Evolutionary conservation across 2,888 invertebrate genomes (phyloP).

Genomic region (Unio pictorum): DNA sequence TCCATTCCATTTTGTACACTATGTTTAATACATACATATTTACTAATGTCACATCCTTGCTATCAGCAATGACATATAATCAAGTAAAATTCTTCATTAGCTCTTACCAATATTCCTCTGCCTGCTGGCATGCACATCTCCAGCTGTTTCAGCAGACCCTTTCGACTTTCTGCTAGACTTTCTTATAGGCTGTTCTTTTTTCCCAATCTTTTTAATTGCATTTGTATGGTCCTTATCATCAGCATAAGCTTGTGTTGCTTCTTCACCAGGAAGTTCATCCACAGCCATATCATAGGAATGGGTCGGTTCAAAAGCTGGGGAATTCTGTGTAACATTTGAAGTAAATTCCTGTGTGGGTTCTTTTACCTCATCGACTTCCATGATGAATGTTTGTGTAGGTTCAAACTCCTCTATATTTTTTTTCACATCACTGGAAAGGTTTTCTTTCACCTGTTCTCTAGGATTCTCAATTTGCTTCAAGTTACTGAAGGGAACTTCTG

Average conservation of each 20-base stretch:
- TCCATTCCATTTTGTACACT: no score
- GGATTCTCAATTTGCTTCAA: neutral
- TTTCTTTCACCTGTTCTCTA: neutral
- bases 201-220: neutral
- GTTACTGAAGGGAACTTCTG: neutral
- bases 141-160: neutral
- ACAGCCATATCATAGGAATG: slow-evolving; percentile 32
- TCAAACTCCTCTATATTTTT: no score
- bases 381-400: no score
- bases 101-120: neutral
- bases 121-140: neutral
- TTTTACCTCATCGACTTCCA: neutral
- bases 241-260: slow-evolving; percentile 21
- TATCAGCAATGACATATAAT: no score
- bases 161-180: neutral
- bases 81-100: no score
- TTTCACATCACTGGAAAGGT: no score
- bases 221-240: slow-evolving; percentile 11
- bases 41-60: no score
- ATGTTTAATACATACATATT: no score
- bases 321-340: neutral
- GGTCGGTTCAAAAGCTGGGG: slow-evolving; percentile 27
- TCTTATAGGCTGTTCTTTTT: neutral
- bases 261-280: slow-evolving; percentile 10
- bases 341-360: neutral